Conservation (phyloP, 2,113 vertebrate species). For the Caranx melampygus region DNA sequence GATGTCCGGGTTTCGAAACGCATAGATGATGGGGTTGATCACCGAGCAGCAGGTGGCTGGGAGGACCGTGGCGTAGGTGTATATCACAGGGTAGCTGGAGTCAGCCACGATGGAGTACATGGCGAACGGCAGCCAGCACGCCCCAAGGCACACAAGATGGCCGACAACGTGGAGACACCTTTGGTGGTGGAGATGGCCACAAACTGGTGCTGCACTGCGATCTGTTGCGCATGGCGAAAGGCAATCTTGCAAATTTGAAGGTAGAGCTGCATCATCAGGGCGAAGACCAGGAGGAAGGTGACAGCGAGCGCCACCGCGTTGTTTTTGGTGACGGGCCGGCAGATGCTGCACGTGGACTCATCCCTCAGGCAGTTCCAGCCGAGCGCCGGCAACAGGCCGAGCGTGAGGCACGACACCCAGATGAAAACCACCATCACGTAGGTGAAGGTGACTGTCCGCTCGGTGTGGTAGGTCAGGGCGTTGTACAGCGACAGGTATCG, state of each 20-base stretch:
- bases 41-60: constrained; percentile 91
- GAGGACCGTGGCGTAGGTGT: constrained; percentile 91
- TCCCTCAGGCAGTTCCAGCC: constrained; percentile 93
- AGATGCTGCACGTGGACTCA: constrained; percentile 88
- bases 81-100: constrained; percentile 88
- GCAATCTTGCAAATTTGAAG: constrained; percentile 94
- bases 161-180: constrained; percentile 92
- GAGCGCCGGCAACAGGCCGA: constrained; percentile 88
- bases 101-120: constrained; percentile 92
- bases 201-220: constrained; percentile 94
- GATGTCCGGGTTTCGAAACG: constrained; percentile 93
- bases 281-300: constrained; percentile 91
- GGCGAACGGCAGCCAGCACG: constrained; percentile 93
- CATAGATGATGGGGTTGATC: constrained; percentile 93
- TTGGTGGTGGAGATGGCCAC: constrained; percentile 92
- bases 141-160: constrained; percentile 91
- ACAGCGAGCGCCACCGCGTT: constrained; percentile 90
- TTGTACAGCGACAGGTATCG: constrained; percentile 93
- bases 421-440: constrained; percentile 87
- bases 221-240: constrained; percentile 93
- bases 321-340: constrained; percentile 90
- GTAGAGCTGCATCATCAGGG: constrained; percentile 94
- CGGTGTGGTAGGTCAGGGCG: constrained; percentile 93
- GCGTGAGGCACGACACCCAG: constrained; percentile 86
- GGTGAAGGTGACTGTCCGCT: constrained; percentile 89